phyloP scores from a whole-genome alignment of 2,888 invertebrate species.

The Meteorus colon region DNA sequence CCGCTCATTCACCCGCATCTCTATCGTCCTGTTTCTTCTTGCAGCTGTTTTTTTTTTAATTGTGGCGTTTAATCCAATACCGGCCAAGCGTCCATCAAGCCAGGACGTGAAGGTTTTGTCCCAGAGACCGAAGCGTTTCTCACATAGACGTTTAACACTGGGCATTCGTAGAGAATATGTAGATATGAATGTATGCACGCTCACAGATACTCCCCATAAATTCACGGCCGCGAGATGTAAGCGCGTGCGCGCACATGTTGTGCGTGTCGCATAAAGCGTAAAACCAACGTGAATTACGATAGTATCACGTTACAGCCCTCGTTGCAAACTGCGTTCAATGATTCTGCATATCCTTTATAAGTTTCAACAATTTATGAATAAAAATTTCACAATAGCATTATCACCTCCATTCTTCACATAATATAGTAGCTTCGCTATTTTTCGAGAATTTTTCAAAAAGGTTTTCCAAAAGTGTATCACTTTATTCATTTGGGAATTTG shows the following conservation, averaged over 20 bases:
- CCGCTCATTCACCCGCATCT: constrained; percentile 8
- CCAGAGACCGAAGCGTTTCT: constrained; percentile 44
- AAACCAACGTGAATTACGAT: constrained; percentile 73
- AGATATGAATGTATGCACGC: constrained; percentile 41
- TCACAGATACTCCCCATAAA: constrained; percentile 68
- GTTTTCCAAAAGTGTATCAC: too few species aligned
- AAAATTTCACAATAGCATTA: background rate
- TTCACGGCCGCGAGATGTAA: constrained; percentile 63
- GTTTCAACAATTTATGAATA: constrained; percentile 49
- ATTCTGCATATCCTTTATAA: constrained; percentile 68
- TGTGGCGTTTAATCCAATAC: constrained; percentile 69
- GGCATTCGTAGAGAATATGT: constrained; percentile 37
- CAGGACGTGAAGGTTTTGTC: constrained; percentile 70
- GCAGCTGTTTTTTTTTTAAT: constrained; percentile 56
- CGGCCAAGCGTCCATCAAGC: constrained; percentile 70
- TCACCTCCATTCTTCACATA: too few species aligned
- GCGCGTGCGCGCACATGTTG: constrained; percentile 67
- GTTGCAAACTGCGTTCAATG: constrained; percentile 62
- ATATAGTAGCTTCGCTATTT: too few species aligned
- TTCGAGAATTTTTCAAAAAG: too few species aligned
- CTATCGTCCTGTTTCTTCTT: constrained; percentile 39
- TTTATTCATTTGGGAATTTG: too few species aligned
- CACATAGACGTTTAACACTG: background rate
- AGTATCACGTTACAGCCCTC: constrained; percentile 71
- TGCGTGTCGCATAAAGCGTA: constrained; percentile 72